Evolutionary conservation across 2,113 vertebrate species (phyloP).

Genomic region (Albula glossodonta): DNA sequence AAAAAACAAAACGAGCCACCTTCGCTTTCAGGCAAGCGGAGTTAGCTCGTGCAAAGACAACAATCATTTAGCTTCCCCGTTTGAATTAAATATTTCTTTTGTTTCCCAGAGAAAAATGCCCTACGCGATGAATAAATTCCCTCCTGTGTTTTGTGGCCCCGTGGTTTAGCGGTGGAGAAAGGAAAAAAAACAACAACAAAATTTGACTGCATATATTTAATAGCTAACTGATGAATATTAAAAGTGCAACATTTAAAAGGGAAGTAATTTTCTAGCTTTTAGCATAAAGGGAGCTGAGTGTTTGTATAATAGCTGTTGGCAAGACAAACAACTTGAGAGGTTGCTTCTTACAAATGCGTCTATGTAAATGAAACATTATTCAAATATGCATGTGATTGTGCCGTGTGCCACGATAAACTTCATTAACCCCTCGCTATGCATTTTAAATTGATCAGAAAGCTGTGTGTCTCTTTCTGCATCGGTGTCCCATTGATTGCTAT

Average conservation of each 20-base stretch:
- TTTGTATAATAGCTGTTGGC: constrained; percentile 12
- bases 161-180: constrained; percentile 33
- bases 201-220: constrained; percentile 22
- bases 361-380: constrained; percentile 11
- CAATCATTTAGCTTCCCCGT: constrained; percentile 27
- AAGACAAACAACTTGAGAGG: constrained; percentile 9
- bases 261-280: neutral
- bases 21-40: constrained; percentile 31
- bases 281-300: constrained; percentile 3
- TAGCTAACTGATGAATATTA: constrained; percentile 16
- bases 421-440: constrained; percentile 3
- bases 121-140: constrained; percentile 34
- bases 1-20: neutral
- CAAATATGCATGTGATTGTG: constrained; percentile 10
- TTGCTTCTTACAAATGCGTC: neutral
- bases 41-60: constrained; percentile 25
- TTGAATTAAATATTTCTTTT: constrained; percentile 35
- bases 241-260: constrained; percentile 15
- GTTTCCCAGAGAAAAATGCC: constrained; percentile 35
- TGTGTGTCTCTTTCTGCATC: neutral
- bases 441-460: constrained; percentile 5
- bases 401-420: neutral
- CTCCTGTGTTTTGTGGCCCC: constrained; percentile 14
- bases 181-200: constrained; percentile 23
- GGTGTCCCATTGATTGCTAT: neutral